These are phyloP conservation scores for Asobara japonica DNA, from an alignment of 1,140 invertebrate genomes.

Conservation along the genomic window DNA sequence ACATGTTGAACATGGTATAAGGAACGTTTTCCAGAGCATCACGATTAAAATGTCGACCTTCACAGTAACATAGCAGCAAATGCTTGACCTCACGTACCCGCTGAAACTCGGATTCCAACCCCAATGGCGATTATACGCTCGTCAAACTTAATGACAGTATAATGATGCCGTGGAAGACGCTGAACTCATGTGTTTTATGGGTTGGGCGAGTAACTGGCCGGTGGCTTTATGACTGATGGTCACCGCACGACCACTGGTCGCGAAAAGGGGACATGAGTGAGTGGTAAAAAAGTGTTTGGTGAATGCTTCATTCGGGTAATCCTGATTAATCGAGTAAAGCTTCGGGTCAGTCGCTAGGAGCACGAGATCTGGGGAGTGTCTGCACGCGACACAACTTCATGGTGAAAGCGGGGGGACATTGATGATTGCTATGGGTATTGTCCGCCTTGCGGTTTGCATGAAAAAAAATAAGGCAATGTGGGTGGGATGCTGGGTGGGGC, in stretches of 20 bases:
- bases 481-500: too few species aligned
- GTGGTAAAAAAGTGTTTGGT: not conserved
- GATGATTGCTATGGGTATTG: too few species aligned
- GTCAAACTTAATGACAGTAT: slow-evolving; percentile 59
- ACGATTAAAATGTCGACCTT: too few species aligned
- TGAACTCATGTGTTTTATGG: not conserved
- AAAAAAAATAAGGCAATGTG: too few species aligned
- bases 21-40: too few species aligned
- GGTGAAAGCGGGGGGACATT: too few species aligned
- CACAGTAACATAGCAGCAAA: too few species aligned
- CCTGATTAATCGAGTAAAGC: slow-evolving; percentile 55
- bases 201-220: slow-evolving; percentile 30
- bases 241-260: slow-evolving; percentile 42
- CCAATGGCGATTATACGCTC: slow-evolving; percentile 53
- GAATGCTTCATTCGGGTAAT: slow-evolving; percentile 49
- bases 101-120: slow-evolving; percentile 42
- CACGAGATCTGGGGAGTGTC: not conserved
- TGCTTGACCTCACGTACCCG: too few species aligned
- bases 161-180: slow-evolving; percentile 43
- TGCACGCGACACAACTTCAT: slow-evolving; percentile 10
- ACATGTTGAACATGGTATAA: too few species aligned
- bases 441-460: too few species aligned
- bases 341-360: not conserved
- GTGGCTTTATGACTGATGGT: slow-evolving; percentile 48
- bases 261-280: not conserved